Base-by-base conservation (phyloP, 2,113 vertebrate genomes). In the Cryptotis parvus region DNA sequence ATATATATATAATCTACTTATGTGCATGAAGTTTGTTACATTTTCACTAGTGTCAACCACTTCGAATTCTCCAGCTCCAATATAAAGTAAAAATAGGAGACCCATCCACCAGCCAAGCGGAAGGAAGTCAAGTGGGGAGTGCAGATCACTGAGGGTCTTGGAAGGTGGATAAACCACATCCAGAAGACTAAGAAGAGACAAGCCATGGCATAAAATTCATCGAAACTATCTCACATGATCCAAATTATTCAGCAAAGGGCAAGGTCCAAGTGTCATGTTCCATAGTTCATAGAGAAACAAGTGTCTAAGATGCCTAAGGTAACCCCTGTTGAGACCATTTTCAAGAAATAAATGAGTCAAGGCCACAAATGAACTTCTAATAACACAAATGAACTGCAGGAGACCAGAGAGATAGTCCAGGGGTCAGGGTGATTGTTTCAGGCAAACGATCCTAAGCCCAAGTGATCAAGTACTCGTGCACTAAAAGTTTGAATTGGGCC, bases 41-140 rank as follows among this genome's bases (percentile, higher is more conserved):
- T 76, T 65, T n/a, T 43, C 49, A 63, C 61, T 88, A 83, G 33
- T 16, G 65, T 84, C 37, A 79, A 7, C 55, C 65, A 89, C 78
- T 81, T 75, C 55, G 1, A 69, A 26, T 84, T 81, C 45, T 63
- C 61, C 45, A 69, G 2, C 43, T 90, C 10, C 69, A 66, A 91
- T 26, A 88, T n/a, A 80, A 84, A 27, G n/a, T 70, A 14, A 80
- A 49, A 65, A 55, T 61, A 26, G n/a, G 69, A 79, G 43, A 15
- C 26, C 35, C 20, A 31, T 1, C 9, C 31, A 37, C 26, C 26
- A 55, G 10, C 12, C 41, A 75, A 74, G 14, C 43, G 2, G 43
- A 69, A 81, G 37, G 45, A 63, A 61, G 27, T 35, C 31, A 68
- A 24, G 5, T 3, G 33, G 61, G 16, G 27, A 73, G 49, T 29